Percentiles rank a stretch among this genome's conserved stretches.
Conservation (phyloP, 2,888 invertebrate genomes). For the Nemoura dubitans region DNA sequence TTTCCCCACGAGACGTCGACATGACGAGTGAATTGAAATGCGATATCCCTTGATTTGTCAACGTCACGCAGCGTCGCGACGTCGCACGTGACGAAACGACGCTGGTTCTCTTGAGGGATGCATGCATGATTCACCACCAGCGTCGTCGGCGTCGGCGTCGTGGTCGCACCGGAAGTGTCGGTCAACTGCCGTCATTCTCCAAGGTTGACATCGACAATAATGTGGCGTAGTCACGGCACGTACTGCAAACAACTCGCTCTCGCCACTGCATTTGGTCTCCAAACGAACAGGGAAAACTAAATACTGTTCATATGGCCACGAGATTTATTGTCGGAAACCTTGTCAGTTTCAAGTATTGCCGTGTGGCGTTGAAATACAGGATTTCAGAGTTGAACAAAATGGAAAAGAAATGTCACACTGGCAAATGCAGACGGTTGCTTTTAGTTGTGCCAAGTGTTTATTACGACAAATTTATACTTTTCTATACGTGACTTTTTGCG, state of each 20-base stretch:
- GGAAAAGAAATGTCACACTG: neutral
- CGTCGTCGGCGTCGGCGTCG: neutral
- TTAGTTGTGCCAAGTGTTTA: neutral
- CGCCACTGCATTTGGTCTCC: too few relatives aligned
- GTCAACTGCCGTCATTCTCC: neutral
- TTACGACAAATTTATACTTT: neutral
- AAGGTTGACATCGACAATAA: neutral
- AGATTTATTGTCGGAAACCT: neutral
- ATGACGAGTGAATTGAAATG: slow-evolving; percentile 1
- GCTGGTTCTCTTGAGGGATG: slow-evolving; percentile 12
- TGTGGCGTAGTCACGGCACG: neutral
- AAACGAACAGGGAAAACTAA: neutral
- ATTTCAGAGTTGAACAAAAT: neutral
- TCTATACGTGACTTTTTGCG: neutral
- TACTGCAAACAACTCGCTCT: neutral
- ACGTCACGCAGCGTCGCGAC: slow-evolving; percentile 14
- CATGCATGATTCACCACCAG: slow-evolving; percentile 19
- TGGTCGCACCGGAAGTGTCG: neutral
- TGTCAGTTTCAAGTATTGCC: neutral
- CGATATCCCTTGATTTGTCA: neutral
- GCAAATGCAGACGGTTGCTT: neutral
- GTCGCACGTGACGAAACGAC: neutral
- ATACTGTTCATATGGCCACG: neutral
- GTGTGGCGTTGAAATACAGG: neutral
- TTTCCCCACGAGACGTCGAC: neutral